Base-by-base conservation (phyloP, 2,797 vertebrate species). In the Darevskia mixta region DNA sequence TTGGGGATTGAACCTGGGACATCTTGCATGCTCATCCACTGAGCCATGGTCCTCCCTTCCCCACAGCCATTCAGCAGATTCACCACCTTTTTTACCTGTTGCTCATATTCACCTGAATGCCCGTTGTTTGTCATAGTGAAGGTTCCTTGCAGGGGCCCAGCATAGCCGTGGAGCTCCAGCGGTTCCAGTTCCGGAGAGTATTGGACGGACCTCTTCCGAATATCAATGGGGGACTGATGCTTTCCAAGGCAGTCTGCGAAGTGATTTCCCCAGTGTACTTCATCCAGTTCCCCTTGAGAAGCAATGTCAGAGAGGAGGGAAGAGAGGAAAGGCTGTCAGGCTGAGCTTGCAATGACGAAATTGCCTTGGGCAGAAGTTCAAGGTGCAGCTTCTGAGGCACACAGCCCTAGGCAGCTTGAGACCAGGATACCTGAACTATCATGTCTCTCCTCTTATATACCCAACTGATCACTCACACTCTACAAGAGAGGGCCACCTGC, bases 71-170 rank as follows among this genome's bases (percentile, higher is more conserved):
- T 55, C 13, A 15, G 49, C 49, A 15, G 49, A 49, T 49, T 2
- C 58, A 23, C 58, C 58, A 23, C 20, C 64, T 49, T n/a, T 49
- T 20, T 27, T 11, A 13, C 17, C 15, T 25, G 1, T 11, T 0
- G 17, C 78, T 83, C 6, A 0, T 29, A 64, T 88, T 96, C 93
- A 99, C 99, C 98, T 0, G 98, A 97, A 95, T 99, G 98, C 0
- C 98, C 98, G 0, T 98, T 99, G 97, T 99, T 99, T 93, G 88
- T 96, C 97, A 98, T 97, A 1, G 79, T 91, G 91, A 99, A 97
- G 2, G 90, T 89, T 0, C 97, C 97, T 0, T 0, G 87, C 87
- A 96, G 89, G 1, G 93, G 85, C 2, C 80, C 89, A 0, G 97
- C 97, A 0, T 98, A 99, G 27, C 98, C 98, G 0, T 0, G 90